Conservation (phyloP, 2,797 vertebrate species). For the Betta splendens region DNA sequence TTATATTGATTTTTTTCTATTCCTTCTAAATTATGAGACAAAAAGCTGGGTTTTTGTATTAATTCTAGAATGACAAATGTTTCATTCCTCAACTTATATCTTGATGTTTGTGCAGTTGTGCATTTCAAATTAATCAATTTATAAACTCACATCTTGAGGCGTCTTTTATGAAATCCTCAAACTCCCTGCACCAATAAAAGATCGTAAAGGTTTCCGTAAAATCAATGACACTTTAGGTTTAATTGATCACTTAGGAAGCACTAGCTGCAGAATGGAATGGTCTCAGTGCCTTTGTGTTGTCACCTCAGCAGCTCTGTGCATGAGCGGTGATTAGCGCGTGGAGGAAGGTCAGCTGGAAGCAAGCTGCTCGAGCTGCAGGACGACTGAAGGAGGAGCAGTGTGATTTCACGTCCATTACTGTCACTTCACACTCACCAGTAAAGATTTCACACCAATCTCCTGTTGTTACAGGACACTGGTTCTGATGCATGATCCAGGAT, state of each 20-base stretch:
- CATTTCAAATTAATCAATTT: too few relatives aligned
- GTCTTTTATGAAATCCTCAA: background rate
- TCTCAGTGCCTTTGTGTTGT: constrained; percentile 44
- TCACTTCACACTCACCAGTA: constrained; percentile 3
- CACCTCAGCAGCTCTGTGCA: constrained; percentile 34
- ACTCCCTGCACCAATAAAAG: background rate
- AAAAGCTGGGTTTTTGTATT: too few relatives aligned
- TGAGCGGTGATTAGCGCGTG: constrained; percentile 54
- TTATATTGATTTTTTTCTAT: too few relatives aligned
- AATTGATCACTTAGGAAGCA: constrained; percentile 59
- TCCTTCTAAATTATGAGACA: too few relatives aligned
- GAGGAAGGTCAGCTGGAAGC: constrained; percentile 50
- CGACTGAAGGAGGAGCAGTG: constrained; percentile 21
- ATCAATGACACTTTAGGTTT: constrained; percentile 54
- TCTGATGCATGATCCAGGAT: background rate
- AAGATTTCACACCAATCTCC: constrained; percentile 9
- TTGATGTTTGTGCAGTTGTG: too few relatives aligned
- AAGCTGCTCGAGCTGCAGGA: constrained; percentile 37
- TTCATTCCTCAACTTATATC: too few relatives aligned
- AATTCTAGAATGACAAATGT: too few relatives aligned
- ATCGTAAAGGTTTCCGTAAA: constrained; percentile 45
- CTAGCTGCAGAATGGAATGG: constrained; percentile 28
- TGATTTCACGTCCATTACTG: constrained; percentile 50
- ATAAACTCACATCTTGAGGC: background rate
- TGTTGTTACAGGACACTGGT: background rate